phyloP scores from a whole-genome alignment of 2,797 vertebrate genomes.

The Syncerus caffer region DNA sequence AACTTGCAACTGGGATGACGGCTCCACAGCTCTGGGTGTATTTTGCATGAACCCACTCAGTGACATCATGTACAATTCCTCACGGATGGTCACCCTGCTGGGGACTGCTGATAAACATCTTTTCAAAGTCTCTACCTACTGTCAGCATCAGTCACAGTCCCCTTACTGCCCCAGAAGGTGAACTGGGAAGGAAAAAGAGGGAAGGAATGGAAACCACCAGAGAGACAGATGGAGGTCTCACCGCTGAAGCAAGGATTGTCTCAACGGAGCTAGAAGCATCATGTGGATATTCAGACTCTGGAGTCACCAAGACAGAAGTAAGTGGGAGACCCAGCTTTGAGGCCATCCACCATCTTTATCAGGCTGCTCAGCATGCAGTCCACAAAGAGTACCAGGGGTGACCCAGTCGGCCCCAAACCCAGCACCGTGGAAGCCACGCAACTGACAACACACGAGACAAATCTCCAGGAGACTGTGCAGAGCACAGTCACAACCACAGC shows the following conservation, averaged over 20 bases:
- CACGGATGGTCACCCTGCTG: not conserved
- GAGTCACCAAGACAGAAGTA: not conserved
- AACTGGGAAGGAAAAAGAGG: not conserved
- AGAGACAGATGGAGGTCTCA: not conserved
- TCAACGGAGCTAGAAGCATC: not conserved
- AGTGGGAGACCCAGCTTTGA: not conserved
- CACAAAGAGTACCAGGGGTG: accelerated
- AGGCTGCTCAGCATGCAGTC: not conserved
- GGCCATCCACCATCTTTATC: not conserved
- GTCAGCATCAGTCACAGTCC: not conserved
- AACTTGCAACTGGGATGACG: not conserved
- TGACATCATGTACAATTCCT: not conserved
- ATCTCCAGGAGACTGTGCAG: not conserved
- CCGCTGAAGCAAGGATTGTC: not conserved
- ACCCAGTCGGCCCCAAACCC: not conserved
- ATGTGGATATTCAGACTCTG: accelerated
- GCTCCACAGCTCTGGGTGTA: too few relatives aligned
- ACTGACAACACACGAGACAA: not conserved
- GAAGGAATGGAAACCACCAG: not conserved
- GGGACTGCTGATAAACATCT: not conserved
- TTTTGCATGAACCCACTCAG: not conserved
- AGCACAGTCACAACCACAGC: too few relatives aligned
- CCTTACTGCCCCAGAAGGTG: not conserved
- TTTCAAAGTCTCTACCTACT: not conserved
- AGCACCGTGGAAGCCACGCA: not conserved